Conservation (phyloP, 2,797 vertebrate genomes). For the Thamnophis elegans region DNA sequence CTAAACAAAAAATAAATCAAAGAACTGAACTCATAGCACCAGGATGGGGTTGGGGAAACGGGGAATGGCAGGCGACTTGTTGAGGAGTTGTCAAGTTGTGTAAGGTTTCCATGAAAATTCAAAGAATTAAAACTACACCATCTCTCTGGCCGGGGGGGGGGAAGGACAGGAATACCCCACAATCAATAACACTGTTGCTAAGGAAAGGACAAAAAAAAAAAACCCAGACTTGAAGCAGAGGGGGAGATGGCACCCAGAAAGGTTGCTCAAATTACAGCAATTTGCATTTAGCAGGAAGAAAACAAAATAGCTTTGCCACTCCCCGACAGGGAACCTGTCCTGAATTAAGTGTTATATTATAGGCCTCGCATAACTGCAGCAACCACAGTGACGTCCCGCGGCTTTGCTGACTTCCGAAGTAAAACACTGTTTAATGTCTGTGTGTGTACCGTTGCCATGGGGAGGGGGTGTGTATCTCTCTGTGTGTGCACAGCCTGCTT, state of each 20-base stretch:
- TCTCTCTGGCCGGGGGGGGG: background rate
- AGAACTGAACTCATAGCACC: background rate
- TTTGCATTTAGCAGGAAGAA: slow-evolving; percentile 29
- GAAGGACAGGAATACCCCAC: slow-evolving; percentile 2
- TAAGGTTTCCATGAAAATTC: background rate
- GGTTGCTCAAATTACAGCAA: slow-evolving; percentile 27
- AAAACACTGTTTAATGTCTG: slow-evolving; percentile 68
- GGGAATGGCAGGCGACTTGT: background rate
- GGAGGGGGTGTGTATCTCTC: slow-evolving; percentile 10
- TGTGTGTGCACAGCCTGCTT: slow-evolving; percentile 9
- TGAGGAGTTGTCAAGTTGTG: background rate
- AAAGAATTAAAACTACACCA: background rate
- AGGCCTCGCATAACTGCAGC: slow-evolving; percentile 45
- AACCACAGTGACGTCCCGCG: slow-evolving; percentile 66
- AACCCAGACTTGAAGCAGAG: background rate
- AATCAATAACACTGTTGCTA: slow-evolving; percentile 52
- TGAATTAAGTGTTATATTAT: slow-evolving; percentile 48
- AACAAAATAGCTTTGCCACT: slow-evolving; percentile 2
- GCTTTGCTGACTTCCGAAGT: slow-evolving; percentile 61
- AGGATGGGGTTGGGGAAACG: background rate
- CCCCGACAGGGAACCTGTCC: slow-evolving; percentile 18
- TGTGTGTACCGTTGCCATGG: slow-evolving; percentile 67
- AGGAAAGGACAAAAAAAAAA: slow-evolving; percentile 19
- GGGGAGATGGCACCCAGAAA: background rate
- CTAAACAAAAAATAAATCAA: no score